phyloP scores from a whole-genome alignment of 2,888 invertebrate species.

The Spilosoma lubricipeda region DNA sequence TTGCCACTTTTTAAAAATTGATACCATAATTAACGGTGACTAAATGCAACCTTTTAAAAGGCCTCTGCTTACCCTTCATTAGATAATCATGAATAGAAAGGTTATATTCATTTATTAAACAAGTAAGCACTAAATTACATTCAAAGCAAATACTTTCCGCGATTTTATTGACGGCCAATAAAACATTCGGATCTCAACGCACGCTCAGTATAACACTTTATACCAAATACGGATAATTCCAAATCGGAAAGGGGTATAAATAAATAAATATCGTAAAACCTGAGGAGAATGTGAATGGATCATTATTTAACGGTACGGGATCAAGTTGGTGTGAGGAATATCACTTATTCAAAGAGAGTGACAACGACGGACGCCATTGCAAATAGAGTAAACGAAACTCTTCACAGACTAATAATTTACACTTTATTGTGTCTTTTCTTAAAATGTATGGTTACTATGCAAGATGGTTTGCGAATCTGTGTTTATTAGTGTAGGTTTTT shows the following conservation, averaged over 20 bases:
- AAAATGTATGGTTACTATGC: background rate
- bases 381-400: slow-evolving; percentile 33
- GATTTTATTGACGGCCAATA: background rate
- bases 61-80: too few species aligned
- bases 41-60: too few species aligned
- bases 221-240: slow-evolving; percentile 6
- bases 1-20: too few species aligned
- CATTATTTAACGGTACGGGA: slow-evolving; percentile 34
- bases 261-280: slow-evolving; percentile 20
- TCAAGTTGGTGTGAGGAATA: slow-evolving; percentile 42
- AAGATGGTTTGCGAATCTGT: too few species aligned
- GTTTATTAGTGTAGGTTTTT: too few species aligned
- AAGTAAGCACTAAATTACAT: background rate
- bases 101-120: background rate
- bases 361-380: slow-evolving; percentile 23
- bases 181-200: background rate
- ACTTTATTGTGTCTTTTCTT: too few species aligned
- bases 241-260: slow-evolving; percentile 10
- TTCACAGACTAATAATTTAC: slow-evolving; percentile 2
- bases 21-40: too few species aligned
- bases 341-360: slow-evolving; percentile 36
- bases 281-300: slow-evolving; percentile 32
- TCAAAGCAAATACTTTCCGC: background rate
- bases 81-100: background rate
- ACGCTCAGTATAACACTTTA: slow-evolving; percentile 4